A percentile compares a stretch with the other conserved stretches of the same genome.
Evolutionary conservation across 1,140 invertebrate species (phyloP).

Genomic region (Brachionus koreanus): DNA sequence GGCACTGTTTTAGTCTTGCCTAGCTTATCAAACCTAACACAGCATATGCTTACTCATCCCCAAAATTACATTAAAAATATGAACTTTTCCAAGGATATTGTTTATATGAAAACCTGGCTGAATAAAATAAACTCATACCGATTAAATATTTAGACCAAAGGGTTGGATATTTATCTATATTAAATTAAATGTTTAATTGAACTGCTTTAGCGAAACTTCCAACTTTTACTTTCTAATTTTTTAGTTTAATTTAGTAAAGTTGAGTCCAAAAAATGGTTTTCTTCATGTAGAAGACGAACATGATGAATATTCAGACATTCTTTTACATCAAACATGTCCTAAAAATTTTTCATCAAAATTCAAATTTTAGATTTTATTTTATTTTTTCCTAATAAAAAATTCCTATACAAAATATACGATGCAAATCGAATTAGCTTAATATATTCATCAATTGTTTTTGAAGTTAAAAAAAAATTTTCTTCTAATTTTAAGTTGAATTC

Average conservation of each 20-base stretch:
- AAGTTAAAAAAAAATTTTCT: not conserved
- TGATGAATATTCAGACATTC: not conserved
- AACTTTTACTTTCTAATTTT: no score
- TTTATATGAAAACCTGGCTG: not conserved
- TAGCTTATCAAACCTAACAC: not conserved
- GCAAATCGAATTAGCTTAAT: not conserved
- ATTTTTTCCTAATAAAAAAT: conserved; percentile 5
- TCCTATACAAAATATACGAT: conserved; percentile 6
- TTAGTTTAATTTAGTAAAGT: no score
- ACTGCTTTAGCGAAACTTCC: no score
- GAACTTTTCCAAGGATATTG: not conserved
- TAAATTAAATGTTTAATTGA: no score
- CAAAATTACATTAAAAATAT: not conserved
- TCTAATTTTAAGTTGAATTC: not conserved
- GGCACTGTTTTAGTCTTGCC: not conserved
- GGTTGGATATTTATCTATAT: no score
- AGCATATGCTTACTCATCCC: not conserved
- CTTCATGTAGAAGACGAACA: no score
- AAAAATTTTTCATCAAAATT: not conserved
- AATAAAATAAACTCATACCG: not conserved
- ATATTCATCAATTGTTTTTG: not conserved
- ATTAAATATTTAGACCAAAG: no score
- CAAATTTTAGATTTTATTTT: not conserved
- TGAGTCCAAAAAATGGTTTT: no score
- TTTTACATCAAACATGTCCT: not conserved